Evolutionary conservation across 37 sponge, comb jelly and placozoan species (phyloP).

Genomic region (Tethya wilhelma): DNA sequence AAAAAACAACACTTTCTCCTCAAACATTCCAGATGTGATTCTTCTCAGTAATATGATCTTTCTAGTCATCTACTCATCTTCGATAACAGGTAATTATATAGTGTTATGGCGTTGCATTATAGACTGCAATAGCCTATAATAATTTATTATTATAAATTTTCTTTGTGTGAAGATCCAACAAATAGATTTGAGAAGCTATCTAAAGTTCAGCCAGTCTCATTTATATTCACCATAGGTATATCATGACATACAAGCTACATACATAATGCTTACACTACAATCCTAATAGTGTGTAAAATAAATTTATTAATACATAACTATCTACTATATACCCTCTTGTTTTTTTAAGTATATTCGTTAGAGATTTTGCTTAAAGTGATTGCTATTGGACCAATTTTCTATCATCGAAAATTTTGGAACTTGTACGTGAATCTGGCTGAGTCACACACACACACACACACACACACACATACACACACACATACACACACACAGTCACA

Average conservation of each 20-base stretch:
- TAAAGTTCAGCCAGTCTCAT: constrained; percentile 2
- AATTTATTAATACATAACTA: too few species aligned
- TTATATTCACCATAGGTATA: neutral
- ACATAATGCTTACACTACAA: too few species aligned
- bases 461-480: constrained; percentile 11
- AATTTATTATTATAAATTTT: too few species aligned
- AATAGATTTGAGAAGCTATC: neutral
- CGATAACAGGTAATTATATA: too few species aligned
- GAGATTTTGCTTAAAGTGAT: constrained; percentile 65
- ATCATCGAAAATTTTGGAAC: constrained; percentile 69
- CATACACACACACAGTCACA: neutral
- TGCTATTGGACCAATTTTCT: constrained; percentile 48
- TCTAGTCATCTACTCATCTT: constrained; percentile 32
- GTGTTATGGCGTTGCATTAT: too few species aligned
- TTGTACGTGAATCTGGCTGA: neutral
- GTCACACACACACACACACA: neutral
- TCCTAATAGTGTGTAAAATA: too few species aligned
- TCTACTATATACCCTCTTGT: too few species aligned
- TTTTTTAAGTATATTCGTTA: constrained; percentile 51
- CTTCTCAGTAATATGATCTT: constrained; percentile 43
- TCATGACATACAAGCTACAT: neutral
- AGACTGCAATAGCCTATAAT: too few species aligned
- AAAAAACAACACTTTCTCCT: too few species aligned
- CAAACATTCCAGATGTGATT: constrained; percentile 33
- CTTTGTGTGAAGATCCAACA: too few species aligned